A percentile compares a stretch with the other conserved stretches of the same genome.
Evolutionary conservation across 2,797 vertebrate species (phyloP).

Genomic region (Labroides dimidiatus): DNA sequence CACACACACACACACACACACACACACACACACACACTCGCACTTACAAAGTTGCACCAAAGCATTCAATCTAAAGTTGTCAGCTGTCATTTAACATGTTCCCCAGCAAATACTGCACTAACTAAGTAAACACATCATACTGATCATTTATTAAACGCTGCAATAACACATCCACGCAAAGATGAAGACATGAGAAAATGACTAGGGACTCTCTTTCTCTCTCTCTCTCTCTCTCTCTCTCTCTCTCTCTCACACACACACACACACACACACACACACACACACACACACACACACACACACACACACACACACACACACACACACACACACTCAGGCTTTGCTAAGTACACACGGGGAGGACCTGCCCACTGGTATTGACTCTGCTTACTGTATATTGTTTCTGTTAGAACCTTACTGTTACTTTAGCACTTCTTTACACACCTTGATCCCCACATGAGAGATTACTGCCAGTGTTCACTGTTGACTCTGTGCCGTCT

Average conservation of each 20-base stretch:
- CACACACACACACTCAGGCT: constrained; percentile 15
- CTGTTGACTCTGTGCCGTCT: constrained; percentile 58
- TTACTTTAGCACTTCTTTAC: constrained; percentile 60
- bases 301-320: no score
- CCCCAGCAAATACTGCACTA: not conserved
- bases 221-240: no score
- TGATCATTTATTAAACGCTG: no score
- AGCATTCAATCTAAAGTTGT: not conserved
- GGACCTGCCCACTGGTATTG: constrained; percentile 63
- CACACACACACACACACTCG: not conserved
- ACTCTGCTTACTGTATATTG: constrained; percentile 52
- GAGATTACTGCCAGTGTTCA: constrained; percentile 54
- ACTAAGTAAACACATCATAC: not conserved
- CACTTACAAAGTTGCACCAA: not conserved
- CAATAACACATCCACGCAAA: not conserved
- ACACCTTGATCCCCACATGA: constrained; percentile 58
- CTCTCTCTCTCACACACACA: no score
- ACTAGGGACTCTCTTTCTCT: constrained; percentile 1
- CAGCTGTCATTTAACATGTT: no score
- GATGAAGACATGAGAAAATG: not conserved
- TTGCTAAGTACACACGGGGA: constrained; percentile 43
- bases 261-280: no score
- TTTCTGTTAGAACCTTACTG: constrained; percentile 39
- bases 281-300: no score
- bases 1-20: not conserved